Conservation (phyloP, 2,113 vertebrate species). For the Numenius arquata region DNA sequence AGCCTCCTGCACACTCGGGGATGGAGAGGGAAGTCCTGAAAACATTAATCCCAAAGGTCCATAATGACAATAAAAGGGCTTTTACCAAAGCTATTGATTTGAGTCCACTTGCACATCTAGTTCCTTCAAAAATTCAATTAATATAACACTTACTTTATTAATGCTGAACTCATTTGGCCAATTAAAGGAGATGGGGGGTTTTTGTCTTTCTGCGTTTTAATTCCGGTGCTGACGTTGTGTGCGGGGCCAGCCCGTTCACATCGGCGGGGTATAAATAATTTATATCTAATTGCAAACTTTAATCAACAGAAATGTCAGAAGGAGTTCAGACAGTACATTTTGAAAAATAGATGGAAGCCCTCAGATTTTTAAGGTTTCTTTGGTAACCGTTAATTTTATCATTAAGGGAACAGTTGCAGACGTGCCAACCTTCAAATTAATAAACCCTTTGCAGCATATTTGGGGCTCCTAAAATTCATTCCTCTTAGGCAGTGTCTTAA, state of each 20-base stretch:
- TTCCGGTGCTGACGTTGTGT: not conserved
- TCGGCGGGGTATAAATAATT: not conserved
- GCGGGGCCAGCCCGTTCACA: not conserved
- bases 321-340: not conserved
- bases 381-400: not conserved
- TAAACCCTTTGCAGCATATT: not conserved
- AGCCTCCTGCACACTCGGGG: not conserved
- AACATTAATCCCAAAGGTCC: not conserved
- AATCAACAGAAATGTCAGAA: conserved; percentile 1
- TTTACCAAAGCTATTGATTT: not conserved
- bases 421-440: not conserved
- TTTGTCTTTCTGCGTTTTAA: not conserved
- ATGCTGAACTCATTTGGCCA: not conserved
- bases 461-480: not conserved
- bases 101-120: not conserved
- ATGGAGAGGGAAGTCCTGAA: not conserved
- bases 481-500: not conserved
- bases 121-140: not conserved
- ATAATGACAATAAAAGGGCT: not conserved
- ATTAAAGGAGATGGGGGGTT: not conserved
- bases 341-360: not conserved
- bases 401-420: not conserved
- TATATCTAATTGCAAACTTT: not conserved
- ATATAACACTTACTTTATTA: not conserved
- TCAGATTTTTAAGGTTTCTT: not conserved